These are phyloP conservation scores for Anser cygnoides DNA, from an alignment of 2,113 vertebrate genomes.

Conservation along the genomic window DNA sequence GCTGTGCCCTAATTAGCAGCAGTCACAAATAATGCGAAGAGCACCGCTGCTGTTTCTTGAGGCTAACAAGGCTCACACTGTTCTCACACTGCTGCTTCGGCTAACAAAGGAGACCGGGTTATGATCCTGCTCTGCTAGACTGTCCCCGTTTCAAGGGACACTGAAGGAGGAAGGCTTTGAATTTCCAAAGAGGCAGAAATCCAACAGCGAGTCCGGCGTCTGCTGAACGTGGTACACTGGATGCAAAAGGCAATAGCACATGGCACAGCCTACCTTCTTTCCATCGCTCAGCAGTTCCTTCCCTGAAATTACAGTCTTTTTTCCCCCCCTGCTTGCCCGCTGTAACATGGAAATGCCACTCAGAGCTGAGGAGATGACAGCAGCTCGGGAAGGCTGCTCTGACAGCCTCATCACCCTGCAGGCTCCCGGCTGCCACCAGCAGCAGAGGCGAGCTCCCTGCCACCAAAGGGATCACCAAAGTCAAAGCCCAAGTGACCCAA, in stretches of 20 bases:
- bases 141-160: background rate
- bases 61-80: background rate
- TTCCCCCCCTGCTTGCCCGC: background rate
- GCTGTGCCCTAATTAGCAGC: background rate
- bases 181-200: background rate
- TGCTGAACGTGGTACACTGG: background rate
- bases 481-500: background rate
- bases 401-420: background rate
- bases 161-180: background rate
- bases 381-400: background rate
- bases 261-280: background rate
- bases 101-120: background rate
- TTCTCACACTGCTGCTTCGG: background rate
- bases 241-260: background rate
- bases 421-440: background rate
- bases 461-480: background rate
- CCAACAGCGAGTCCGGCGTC: background rate
- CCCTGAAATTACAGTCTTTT: background rate
- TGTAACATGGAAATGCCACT: background rate
- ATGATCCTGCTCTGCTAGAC: background rate
- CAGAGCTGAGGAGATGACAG: background rate
- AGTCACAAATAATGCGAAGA: background rate
- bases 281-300: background rate
- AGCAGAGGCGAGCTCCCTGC: background rate
- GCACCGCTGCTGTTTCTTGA: accelerated